Evolutionary conservation across 2,113 vertebrate genomes (phyloP).

Genomic region (Malurus melanocephalus): DNA sequence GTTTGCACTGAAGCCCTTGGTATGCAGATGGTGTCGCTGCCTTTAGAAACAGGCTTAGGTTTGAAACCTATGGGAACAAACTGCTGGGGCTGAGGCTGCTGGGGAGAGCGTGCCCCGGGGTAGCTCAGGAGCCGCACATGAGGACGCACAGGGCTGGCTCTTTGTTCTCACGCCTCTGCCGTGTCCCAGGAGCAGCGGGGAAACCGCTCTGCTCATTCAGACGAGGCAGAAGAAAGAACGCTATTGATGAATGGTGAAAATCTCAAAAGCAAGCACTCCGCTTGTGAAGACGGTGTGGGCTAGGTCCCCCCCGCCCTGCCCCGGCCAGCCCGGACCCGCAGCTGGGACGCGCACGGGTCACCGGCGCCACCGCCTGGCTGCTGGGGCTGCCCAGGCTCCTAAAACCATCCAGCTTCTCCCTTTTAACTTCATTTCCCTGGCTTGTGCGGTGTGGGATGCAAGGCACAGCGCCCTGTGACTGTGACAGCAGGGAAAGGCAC

Average conservation of each 20-base stretch:
- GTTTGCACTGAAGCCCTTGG: slow-evolving; percentile 18
- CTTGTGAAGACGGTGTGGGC: fast-evolving
- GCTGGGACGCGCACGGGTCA: not conserved
- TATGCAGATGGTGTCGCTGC: slow-evolving; percentile 48
- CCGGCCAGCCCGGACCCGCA: not conserved
- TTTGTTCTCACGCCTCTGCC: not conserved
- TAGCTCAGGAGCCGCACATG: not conserved
- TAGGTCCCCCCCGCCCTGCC: not conserved
- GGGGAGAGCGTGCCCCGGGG: not conserved
- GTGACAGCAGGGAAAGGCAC: too few species aligned
- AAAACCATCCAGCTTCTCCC: not conserved
- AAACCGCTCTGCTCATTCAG: not conserved
- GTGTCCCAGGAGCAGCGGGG: not conserved
- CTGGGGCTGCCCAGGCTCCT: not conserved
- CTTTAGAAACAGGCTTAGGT: not conserved
- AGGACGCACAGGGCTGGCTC: not conserved
- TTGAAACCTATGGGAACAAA: not conserved
- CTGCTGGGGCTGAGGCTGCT: not conserved
- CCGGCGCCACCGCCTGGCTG: not conserved
- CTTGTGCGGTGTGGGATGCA: fast-evolving
- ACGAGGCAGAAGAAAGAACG: fast-evolving
- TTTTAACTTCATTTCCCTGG: fast-evolving
- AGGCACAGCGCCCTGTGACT: not conserved
- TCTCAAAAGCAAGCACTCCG: not conserved
- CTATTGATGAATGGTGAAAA: not conserved